A percentile compares a stretch with the other conserved stretches of the same genome.
Conservation (phyloP, 2,113 vertebrate species). For the Maccullochella peelii region DNA sequence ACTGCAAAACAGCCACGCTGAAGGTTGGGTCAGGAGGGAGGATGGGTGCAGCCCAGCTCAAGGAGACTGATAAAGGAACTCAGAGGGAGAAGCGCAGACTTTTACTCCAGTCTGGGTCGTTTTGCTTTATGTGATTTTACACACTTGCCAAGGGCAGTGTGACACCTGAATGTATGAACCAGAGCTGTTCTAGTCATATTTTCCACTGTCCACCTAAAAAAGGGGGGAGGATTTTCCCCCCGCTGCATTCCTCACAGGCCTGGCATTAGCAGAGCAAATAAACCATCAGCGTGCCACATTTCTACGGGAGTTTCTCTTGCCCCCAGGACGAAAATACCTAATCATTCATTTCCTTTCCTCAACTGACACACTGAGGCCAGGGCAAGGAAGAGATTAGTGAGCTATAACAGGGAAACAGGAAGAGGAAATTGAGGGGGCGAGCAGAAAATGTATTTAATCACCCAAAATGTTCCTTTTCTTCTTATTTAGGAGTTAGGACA, state of each 20-base stretch:
- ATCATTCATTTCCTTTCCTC: conserved; percentile 77
- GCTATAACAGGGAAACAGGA: conserved; percentile 61
- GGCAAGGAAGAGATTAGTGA: conserved; percentile 56
- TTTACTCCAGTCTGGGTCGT: background rate
- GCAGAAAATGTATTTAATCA: conserved; percentile 36
- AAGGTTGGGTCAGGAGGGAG: conserved; percentile 14
- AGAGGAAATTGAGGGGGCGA: conserved; percentile 47
- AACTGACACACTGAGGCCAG: conserved; percentile 35
- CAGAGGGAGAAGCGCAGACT: background rate
- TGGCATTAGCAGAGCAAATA: conserved; percentile 77
- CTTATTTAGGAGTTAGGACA: background rate
- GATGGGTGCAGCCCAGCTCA: conserved; percentile 54
- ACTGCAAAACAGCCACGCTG: conserved; percentile 43
- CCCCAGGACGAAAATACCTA: conserved; percentile 63
- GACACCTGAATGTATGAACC: conserved; percentile 33
- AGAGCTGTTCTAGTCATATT: conserved; percentile 25
- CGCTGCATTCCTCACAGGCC: conserved; percentile 64
- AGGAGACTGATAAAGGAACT: background rate
- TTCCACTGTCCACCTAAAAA: conserved; percentile 48
- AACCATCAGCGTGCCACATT: conserved; percentile 57
- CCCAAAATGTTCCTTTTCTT: conserved; percentile 12
- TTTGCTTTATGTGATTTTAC: background rate
- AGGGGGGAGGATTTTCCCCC: background rate
- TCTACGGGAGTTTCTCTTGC: conserved; percentile 46
- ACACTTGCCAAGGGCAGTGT: background rate